Base-by-base conservation (phyloP, 2,113 vertebrate genomes). In the Chaetura pelagica region DNA sequence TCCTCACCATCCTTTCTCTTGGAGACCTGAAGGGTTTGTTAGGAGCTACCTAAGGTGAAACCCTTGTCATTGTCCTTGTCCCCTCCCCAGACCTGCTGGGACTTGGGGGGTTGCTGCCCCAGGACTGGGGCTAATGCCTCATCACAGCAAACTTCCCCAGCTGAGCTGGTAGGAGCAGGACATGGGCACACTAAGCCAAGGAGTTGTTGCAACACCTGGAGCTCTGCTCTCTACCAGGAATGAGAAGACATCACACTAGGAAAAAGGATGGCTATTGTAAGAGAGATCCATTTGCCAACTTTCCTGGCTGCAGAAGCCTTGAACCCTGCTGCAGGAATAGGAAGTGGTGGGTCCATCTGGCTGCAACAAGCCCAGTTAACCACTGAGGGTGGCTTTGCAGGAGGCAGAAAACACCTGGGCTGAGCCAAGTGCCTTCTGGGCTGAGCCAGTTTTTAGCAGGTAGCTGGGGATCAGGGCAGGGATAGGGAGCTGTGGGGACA, bases 341-440 rank as follows among this genome's bases (percentile, higher is more conserved):
- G 6, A 44, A 54, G 49, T 0, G 4, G 42, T 73, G 71, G 52
- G 3, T 64, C 5, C 7, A 0, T 2, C 12, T 0, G 16, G 75
- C 24, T 29, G 75, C 59, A 17, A 18, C 4, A 2, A 0, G 0
- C n/a, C 77, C 84, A 0, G 12, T 2, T 34, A 49, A 35, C 15
- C 26, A 4, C 38, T 0, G 14, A 12, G 48, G 7, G n/a, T 9
- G 54, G 58, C 2, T 10, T 63, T 59, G 64, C 32, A 54, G 26
- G 66, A n/a, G 32, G 17, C 55, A 19, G 6, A 4, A 17, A 83
- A 23, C 0, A 3, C 48, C 34, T 12, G 2, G 40, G 61, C 40
- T 59, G n/a, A 69, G 35, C 69, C 13, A 9, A 17, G 42, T 2
- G 64, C 1, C 0, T 13, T n/a, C 42, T 3, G 61, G 73, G 69